These are phyloP conservation scores for Shinisaurus crocodilurus DNA, from an alignment of 2,113 vertebrate genomes.

Conservation along the genomic window DNA sequence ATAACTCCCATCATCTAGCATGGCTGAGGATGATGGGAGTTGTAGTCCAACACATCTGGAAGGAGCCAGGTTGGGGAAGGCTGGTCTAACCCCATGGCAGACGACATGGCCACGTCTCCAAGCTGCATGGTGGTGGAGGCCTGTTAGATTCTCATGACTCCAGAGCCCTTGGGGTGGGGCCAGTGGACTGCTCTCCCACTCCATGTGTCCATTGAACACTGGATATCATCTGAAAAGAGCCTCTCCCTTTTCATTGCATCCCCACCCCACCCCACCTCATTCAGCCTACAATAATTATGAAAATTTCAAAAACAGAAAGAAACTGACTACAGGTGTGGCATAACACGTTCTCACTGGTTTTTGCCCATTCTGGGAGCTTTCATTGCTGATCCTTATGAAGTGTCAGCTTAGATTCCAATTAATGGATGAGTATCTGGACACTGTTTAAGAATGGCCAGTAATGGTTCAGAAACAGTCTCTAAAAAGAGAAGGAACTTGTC, in stretches of 20 bases:
- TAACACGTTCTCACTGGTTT: neutral
- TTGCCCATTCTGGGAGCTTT: neutral
- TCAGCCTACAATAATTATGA: neutral
- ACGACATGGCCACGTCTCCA: too few species aligned
- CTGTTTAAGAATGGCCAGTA: neutral
- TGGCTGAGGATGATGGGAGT: neutral
- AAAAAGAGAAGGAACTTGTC: neutral
- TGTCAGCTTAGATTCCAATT: neutral
- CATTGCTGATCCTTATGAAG: neutral
- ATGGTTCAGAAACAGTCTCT: neutral
- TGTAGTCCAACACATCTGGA: neutral
- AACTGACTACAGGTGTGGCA: neutral
- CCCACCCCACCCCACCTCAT: too few species aligned
- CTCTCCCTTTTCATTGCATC: neutral
- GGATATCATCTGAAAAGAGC: neutral
- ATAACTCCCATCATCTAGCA: neutral
- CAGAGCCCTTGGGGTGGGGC: neutral
- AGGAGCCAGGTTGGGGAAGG: neutral
- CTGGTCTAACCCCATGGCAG: neutral
- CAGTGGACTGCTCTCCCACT: neutral
- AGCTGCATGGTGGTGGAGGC: neutral
- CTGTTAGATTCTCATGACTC: neutral
- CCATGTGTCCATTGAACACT: neutral
- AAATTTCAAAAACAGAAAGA: neutral
- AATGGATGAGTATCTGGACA: neutral